Evolutionary conservation across 2,888 invertebrate species (phyloP).

Genomic region (Cremastobaeus sp.): DNA sequence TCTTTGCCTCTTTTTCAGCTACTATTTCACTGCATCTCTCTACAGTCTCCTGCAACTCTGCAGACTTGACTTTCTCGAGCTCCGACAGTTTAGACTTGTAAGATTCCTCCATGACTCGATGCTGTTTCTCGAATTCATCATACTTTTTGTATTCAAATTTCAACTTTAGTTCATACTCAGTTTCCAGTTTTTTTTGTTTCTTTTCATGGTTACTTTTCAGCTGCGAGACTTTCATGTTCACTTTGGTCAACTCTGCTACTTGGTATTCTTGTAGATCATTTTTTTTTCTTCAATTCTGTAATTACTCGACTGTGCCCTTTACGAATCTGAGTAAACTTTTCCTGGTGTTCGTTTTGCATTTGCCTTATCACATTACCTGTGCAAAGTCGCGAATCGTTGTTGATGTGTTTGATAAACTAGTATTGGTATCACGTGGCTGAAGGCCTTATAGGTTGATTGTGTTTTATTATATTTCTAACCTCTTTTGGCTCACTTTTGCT

Average conservation of each 20-base stretch:
- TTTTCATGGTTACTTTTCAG: slow-evolving; percentile 84
- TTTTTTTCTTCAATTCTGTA: slow-evolving; percentile 86
- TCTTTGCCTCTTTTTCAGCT: slow-evolving; percentile 81
- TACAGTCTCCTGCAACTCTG: slow-evolving; percentile 79
- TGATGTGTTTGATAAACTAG: slow-evolving; percentile 86
- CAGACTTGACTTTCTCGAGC: slow-evolving; percentile 77
- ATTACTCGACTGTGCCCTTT: slow-evolving; percentile 89
- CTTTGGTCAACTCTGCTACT: slow-evolving; percentile 86
- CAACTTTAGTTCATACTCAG: slow-evolving; percentile 89
- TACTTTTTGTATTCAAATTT: slow-evolving; percentile 94
- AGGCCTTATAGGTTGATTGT: too few relatives aligned
- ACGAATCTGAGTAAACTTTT: slow-evolving; percentile 90
- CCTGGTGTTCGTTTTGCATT: slow-evolving; percentile 87
- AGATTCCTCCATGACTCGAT: slow-evolving; percentile 83
- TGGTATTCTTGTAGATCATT: slow-evolving; percentile 84
- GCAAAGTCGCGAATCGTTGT: slow-evolving; percentile 93
- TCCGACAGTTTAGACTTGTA: slow-evolving; percentile 84
- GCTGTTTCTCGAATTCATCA: slow-evolving; percentile 83
- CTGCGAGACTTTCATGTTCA: slow-evolving; percentile 87
- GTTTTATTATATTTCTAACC: slow-evolving; percentile 92
- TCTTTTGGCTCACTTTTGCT: too few relatives aligned
- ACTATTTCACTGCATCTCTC: slow-evolving; percentile 80
- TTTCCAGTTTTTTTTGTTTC: slow-evolving; percentile 84
- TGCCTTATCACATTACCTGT: slow-evolving; percentile 91
- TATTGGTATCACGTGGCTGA: too few relatives aligned